Percentiles rank a stretch among this genome's conserved stretches.
Evolutionary conservation across 2,113 vertebrate genomes (phyloP).

Genomic region (Thryonomys swinderianus): DNA sequence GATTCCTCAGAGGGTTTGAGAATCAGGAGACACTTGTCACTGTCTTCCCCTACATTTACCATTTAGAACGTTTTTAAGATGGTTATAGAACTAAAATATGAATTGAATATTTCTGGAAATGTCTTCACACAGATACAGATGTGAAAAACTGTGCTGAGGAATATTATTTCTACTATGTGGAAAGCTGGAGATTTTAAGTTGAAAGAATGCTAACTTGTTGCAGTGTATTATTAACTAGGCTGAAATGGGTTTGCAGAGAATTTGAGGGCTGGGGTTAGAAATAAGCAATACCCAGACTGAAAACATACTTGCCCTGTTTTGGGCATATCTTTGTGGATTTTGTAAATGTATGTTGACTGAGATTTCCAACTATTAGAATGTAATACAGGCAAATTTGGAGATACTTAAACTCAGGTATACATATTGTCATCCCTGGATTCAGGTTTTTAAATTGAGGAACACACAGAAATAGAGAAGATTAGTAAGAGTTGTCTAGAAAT

Average conservation of each 20-base stretch:
- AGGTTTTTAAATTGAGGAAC: slow-evolving; percentile 22
- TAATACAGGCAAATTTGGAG: slow-evolving; percentile 24
- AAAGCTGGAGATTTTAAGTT: slow-evolving; percentile 46
- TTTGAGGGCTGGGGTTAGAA: background rate
- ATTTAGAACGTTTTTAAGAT: background rate
- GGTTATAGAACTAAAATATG: background rate
- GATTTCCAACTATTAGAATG: background rate
- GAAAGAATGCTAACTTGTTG: background rate
- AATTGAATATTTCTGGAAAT: background rate
- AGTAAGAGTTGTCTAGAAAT: slow-evolving; percentile 66
- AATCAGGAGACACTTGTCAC: background rate
- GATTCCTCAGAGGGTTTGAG: background rate
- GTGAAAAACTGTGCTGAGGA: background rate
- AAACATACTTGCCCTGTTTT: slow-evolving; percentile 9
- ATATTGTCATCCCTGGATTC: slow-evolving; percentile 18
- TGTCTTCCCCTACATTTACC: background rate
- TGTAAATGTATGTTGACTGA: slow-evolving; percentile 24
- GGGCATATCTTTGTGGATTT: background rate
- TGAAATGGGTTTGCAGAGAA: background rate
- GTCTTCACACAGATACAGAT: background rate
- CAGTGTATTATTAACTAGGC: background rate
- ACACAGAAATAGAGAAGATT: slow-evolving; percentile 50
- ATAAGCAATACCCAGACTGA: background rate
- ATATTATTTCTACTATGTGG: slow-evolving; percentile 19
- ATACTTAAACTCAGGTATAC: background rate